Evolutionary conservation across 2,888 invertebrate species (phyloP).

Genomic region (Pyrgus malvae): DNA sequence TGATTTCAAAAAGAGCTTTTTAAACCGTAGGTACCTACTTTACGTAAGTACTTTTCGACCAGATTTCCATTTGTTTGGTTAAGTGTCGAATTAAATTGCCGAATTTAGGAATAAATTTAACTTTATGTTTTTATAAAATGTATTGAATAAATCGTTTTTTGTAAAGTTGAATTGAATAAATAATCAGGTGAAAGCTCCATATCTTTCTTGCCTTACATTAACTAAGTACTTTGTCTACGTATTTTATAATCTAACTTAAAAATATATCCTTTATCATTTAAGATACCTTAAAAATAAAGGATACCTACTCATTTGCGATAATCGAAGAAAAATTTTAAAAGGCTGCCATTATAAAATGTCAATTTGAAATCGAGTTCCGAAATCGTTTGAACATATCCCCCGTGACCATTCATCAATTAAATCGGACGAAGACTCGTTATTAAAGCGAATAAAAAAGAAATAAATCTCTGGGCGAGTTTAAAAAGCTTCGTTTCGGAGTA

Average conservation of each 20-base stretch:
- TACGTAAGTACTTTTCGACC: not conserved
- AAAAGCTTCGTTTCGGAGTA: slow-evolving; percentile 81
- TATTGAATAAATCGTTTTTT: no score
- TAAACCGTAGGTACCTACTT: slow-evolving; percentile 2
- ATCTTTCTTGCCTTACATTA: no score
- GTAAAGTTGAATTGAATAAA: no score
- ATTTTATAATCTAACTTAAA: no score
- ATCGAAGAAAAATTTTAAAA: slow-evolving; percentile 16
- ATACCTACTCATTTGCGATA: slow-evolving; percentile 3
- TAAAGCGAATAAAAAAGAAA: slow-evolving; percentile 74
- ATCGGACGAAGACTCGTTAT: slow-evolving; percentile 70
- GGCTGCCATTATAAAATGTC: slow-evolving; percentile 28
- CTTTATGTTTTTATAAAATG: no score
- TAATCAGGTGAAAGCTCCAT: no score
- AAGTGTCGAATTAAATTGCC: not conserved
- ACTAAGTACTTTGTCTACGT: no score
- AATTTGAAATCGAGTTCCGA: slow-evolving; percentile 55
- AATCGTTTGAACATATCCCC: slow-evolving; percentile 60
- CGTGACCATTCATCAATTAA: slow-evolving; percentile 79
- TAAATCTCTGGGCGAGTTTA: slow-evolving; percentile 71
- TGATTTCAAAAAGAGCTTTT: slow-evolving; percentile 27
- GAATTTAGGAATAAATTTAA: not conserved
- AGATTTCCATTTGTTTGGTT: slow-evolving; percentile 2
- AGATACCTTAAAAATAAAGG: slow-evolving; percentile 1
- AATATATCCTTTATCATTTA: not conserved